phyloP scores from a whole-genome alignment of 2,888 invertebrate genomes.

The Liopterus haemorrhoidalis region DNA sequence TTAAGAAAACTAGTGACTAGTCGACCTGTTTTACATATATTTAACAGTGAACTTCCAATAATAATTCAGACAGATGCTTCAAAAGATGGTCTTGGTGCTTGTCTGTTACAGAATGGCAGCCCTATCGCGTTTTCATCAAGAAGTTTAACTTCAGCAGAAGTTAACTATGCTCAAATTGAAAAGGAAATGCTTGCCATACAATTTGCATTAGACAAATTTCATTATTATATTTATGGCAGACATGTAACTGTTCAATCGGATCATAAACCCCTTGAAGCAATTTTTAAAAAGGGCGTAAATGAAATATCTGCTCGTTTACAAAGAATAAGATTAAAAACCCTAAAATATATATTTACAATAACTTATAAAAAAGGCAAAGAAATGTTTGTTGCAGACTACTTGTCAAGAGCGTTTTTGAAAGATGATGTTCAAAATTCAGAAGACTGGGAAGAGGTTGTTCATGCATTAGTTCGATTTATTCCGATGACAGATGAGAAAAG shows the following conservation, averaged over 20 bases:
- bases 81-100: conserved; percentile 5
- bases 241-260: not conserved
- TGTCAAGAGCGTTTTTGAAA: conserved; percentile 2
- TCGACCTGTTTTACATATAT: not conserved
- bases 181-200: not conserved
- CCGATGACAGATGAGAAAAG: not conserved
- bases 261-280: conserved; percentile 10
- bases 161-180: not conserved
- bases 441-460: not conserved
- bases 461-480: conserved; percentile 1
- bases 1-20: not conserved
- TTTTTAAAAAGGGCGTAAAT: conserved; percentile 8
- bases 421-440: not conserved
- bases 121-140: conserved; percentile 3
- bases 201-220: conserved; percentile 1
- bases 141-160: not conserved
- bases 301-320: conserved; percentile 1
- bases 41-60: not conserved
- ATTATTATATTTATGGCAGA: not conserved
- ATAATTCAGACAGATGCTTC: conserved; percentile 1
- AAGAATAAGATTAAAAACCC: conserved; percentile 4
- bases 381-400: conserved; percentile 1
- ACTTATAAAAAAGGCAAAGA: conserved; percentile 3
- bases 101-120: conserved; percentile 1
- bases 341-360: conserved; percentile 2